phyloP scores from a whole-genome alignment of 2,888 invertebrate genomes.

The Corythucha ciliata region DNA sequence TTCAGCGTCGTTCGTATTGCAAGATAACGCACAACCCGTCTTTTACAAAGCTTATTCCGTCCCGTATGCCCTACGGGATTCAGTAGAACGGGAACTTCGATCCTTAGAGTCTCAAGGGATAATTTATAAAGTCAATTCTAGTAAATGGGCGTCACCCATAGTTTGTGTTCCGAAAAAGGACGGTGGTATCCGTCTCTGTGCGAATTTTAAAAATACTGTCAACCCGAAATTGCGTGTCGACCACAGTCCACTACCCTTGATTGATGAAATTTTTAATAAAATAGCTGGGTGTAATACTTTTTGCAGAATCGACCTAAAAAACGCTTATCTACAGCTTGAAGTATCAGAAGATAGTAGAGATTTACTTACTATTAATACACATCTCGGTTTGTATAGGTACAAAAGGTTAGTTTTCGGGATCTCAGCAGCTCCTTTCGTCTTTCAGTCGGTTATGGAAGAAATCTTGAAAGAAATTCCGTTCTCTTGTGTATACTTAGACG shows the following conservation, averaged over 20 bases:
- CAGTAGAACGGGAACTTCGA: constrained; percentile 19
- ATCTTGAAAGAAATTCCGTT: background rate
- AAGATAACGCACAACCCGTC: constrained; percentile 20
- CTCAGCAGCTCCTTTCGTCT: background rate
- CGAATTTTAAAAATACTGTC: constrained; percentile 5
- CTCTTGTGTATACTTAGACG: background rate
- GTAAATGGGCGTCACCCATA: constrained; percentile 21
- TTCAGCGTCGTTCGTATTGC: constrained; percentile 18
- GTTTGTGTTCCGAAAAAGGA: constrained; percentile 8
- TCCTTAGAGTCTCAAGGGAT: constrained; percentile 18
- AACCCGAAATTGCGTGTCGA: constrained; percentile 17
- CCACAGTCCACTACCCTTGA: constrained; percentile 19
- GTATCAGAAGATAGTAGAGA: background rate
- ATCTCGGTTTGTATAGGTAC: constrained; percentile 6
- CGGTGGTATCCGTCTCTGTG: constrained; percentile 15
- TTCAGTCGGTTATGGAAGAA: constrained; percentile 5
- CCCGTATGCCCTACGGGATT: constrained; percentile 16
- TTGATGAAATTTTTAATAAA: constrained; percentile 18
- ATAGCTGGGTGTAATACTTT: constrained; percentile 15
- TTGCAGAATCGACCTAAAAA: background rate
- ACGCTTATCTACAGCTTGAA: background rate
- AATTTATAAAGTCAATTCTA: constrained; percentile 16
- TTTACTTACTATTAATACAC: constrained; percentile 4
- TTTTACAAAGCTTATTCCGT: constrained; percentile 24
- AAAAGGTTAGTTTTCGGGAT: constrained; percentile 4